These are phyloP conservation scores for Hydropotes inermis DNA, from an alignment of 2,113 vertebrate genomes.

Conservation along the genomic window DNA sequence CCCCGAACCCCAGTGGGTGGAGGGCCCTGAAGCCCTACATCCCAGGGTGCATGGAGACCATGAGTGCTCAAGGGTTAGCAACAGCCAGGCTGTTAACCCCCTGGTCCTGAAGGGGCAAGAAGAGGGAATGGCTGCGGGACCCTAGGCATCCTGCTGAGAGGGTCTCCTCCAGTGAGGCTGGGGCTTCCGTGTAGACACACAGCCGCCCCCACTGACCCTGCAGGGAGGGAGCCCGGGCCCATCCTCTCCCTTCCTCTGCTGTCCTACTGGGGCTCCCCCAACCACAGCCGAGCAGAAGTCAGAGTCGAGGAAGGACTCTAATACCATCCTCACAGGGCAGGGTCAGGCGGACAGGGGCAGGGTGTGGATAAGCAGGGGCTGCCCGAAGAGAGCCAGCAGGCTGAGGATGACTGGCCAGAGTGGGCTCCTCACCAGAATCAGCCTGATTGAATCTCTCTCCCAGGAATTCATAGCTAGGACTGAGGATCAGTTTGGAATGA, in stretches of 20 bases:
- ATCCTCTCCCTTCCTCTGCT: neutral
- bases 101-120: neutral
- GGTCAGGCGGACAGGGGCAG: neutral
- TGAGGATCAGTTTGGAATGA: neutral
- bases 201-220: neutral
- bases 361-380: neutral
- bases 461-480: neutral
- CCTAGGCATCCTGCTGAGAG: no score
- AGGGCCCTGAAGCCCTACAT: neutral
- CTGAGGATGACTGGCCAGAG: neutral
- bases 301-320: neutral
- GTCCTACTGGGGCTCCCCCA: neutral
- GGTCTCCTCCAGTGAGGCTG: neutral
- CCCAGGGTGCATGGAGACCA: neutral
- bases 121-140: neutral
- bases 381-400: fast-evolving
- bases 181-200: neutral
- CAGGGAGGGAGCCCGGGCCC: fast-evolving
- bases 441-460: neutral
- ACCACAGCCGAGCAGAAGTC: neutral
- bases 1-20: neutral
- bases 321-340: neutral
- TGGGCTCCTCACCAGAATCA: neutral
- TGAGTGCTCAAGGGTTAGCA: neutral
- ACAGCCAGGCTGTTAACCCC: neutral